A percentile compares a stretch with the other conserved stretches of the same genome.
Evolutionary conservation across 2,797 vertebrate species (phyloP).

Genomic region (Hippocampus kuda): DNA sequence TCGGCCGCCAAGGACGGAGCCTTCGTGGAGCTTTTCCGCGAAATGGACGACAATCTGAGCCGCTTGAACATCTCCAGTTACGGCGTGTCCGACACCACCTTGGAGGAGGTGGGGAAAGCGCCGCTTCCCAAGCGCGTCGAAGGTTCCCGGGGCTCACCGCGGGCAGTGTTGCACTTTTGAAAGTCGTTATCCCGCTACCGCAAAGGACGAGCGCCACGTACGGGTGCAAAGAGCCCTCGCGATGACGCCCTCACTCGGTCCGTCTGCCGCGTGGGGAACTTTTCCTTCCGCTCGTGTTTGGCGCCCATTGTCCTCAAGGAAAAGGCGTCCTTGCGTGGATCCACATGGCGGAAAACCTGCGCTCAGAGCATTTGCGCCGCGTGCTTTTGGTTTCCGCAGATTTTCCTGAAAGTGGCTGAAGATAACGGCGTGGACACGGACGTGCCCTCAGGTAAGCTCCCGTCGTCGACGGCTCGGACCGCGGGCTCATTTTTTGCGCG

Average conservation of each 20-base stretch:
- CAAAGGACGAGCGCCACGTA: no score
- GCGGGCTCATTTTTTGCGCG: conserved; percentile 2
- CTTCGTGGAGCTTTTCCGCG: conserved; percentile 87
- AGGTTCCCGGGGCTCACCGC: no score
- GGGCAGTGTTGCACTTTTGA: background rate
- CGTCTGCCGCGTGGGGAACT: no score
- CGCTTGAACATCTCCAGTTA: conserved; percentile 94
- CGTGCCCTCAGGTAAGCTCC: conserved; percentile 76
- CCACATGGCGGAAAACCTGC: no score
- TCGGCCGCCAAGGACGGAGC: conserved; percentile 86
- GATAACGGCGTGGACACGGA: conserved; percentile 89
- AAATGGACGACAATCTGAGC: conserved; percentile 81
- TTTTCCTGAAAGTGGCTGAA: conserved; percentile 96
- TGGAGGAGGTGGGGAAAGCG: conserved; percentile 73
- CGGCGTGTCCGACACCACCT: conserved; percentile 88
- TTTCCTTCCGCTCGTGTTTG: no score
- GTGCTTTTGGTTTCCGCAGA: conserved; percentile 58
- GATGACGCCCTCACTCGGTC: no score
- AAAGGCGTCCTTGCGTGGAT: no score
- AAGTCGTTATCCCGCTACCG: no score
- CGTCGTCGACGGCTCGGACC: background rate
- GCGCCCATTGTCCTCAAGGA: no score
- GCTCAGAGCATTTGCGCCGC: background rate
- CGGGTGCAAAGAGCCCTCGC: no score
- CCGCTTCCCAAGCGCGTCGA: background rate